Evolutionary conservation across 2,797 vertebrate genomes (phyloP), one percentile per base, ranked within the genome.

Genomic region (Liasis olivaceus): DNA sequence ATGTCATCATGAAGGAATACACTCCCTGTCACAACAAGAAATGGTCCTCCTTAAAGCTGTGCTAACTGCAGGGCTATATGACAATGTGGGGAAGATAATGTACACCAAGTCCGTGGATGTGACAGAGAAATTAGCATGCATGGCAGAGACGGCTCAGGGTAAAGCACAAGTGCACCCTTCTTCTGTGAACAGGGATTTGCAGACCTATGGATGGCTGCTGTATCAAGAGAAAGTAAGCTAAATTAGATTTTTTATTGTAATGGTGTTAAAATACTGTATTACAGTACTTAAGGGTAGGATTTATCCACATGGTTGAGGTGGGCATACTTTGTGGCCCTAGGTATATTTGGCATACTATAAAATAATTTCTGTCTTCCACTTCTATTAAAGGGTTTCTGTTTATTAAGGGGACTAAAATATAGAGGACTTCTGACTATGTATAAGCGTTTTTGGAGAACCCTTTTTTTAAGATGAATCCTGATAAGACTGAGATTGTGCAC

Each of bases 161-260:
- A 99, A 98, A 96, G 99, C 99, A 0, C 98, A 99, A 95, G 99
- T 99, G 85, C 99, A 99, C 96, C 99, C 98, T 0, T 99, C 99
- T 0, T 99, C 99, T 2, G 98, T 99, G n/a, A 99, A 99, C 96
- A 97, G 98, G 90, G 98, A 98, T 95, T 97, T 99, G 88, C 99
- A 99, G 96, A 98, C 97, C 0, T 97, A 99, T 0, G 99, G 99
- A 90, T 99, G 99, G 99, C 97, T 99, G 88, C 98, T 99, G 60
- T 99, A 98, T 97, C 99, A 99, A 96, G 99, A 99, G 95, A 99
- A 99, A 98, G 98, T 98, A 95, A 96, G 51, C 85, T 36, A 87
- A 69, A 31, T 5, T 89, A 26, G 13, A 36, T 77, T 42, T 90
- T 42, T 3, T 0, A 2, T 28, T 88, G 56, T 77, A 36, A 17